Evolutionary conservation across 1,140 invertebrate species (phyloP).

Genomic region (Hydropsyche tenuis): DNA sequence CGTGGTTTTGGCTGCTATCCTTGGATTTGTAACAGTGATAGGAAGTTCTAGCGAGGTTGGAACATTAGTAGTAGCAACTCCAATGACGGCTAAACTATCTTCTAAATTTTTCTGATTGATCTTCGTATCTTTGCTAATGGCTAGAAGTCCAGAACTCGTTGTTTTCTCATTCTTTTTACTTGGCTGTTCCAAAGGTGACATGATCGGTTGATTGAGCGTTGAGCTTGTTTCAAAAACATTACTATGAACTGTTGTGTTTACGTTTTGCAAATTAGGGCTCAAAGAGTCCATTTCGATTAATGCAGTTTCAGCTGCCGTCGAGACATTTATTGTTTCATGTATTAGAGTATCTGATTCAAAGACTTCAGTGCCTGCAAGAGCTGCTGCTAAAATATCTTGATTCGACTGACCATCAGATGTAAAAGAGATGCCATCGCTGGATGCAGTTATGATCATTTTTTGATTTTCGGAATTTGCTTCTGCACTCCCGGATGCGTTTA

Average conservation of each 20-base stretch:
- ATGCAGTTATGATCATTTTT: slow-evolving; percentile 54
- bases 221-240: slow-evolving; percentile 75
- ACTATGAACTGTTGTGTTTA: slow-evolving; percentile 60
- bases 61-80: slow-evolving; percentile 63
- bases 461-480: slow-evolving; percentile 36
- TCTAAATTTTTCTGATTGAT: slow-evolving; percentile 62
- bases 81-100: slow-evolving; percentile 65
- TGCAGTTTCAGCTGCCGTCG: slow-evolving; percentile 39
- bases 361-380: slow-evolving; percentile 76
- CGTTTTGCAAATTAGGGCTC: slow-evolving; percentile 63
- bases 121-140: slow-evolving; percentile 60
- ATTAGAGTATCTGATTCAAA: slow-evolving; percentile 68
- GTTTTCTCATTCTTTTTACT: slow-evolving; percentile 62
- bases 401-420: slow-evolving; percentile 52
- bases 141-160: slow-evolving; percentile 53
- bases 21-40: slow-evolving; percentile 72
- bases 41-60: slow-evolving; percentile 71
- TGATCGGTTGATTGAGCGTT: slow-evolving; percentile 78
- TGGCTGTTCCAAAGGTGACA: slow-evolving; percentile 78
- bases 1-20: slow-evolving; percentile 63
- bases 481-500: slow-evolving; percentile 48
- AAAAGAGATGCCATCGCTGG: slow-evolving; percentile 42
- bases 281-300: slow-evolving; percentile 55
- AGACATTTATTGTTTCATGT: slow-evolving; percentile 50
- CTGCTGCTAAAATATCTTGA: slow-evolving; percentile 77